A percentile compares a stretch with the other conserved stretches of the same genome.
These are phyloP conservation scores for Heliconius erato DNA, from an alignment of 2,888 invertebrate species.

Conservation along the genomic window DNA sequence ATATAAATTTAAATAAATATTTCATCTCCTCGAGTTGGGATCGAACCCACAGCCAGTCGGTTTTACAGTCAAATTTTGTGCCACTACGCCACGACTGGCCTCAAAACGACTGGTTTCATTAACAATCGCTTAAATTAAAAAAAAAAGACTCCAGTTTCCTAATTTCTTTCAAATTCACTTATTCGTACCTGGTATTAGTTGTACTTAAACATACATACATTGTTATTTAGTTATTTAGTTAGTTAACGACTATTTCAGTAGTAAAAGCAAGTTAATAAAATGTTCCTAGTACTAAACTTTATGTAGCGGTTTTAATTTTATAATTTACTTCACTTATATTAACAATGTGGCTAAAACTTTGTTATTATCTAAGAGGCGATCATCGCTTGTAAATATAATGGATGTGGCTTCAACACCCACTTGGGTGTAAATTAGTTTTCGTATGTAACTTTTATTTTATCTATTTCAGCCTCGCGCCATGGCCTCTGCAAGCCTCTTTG, in stretches of 20 bases:
- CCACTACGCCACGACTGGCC: too few species aligned
- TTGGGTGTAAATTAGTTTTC: not conserved
- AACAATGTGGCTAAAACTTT: not conserved
- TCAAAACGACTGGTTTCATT: too few species aligned
- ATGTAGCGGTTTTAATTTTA: slow-evolving; percentile 25
- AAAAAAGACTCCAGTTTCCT: not conserved
- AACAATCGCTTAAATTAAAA: too few species aligned
- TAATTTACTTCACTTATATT: not conserved
- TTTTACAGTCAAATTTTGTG: too few species aligned
- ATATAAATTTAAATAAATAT: too few species aligned
- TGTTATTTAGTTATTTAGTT: slow-evolving; percentile 16
- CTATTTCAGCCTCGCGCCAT: too few species aligned
- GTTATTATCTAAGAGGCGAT: not conserved
- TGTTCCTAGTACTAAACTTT: slow-evolving; percentile 24
- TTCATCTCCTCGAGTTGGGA: too few species aligned
- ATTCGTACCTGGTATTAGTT: not conserved
- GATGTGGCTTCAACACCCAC: not conserved
- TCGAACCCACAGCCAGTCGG: too few species aligned
- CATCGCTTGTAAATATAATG: not conserved
- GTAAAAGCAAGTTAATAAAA: slow-evolving; percentile 25
- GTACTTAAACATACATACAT: not conserved
- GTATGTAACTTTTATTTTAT: not conserved
- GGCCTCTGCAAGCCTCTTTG: too few species aligned
- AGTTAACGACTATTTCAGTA: not conserved
- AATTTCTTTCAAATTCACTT: not conserved